Evolutionary conservation across 2,113 vertebrate genomes (phyloP), one percentile per base, ranked within the genome.

Genomic region (Rousettus leschenaultii): DNA sequence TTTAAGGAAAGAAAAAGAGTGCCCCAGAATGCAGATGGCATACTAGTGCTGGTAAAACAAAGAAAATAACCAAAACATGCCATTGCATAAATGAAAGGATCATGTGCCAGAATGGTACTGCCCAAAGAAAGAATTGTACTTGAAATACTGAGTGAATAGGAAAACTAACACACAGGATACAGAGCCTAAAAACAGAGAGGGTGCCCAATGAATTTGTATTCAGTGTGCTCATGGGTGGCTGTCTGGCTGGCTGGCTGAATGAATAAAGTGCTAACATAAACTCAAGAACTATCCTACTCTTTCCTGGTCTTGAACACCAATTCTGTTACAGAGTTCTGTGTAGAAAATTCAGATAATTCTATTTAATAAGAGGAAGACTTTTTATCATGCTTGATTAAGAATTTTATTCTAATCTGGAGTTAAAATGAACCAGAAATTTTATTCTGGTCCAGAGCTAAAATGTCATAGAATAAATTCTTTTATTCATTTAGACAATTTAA

Each of bases 371-470:
- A 89, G 14, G 70, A 35, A 91, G 48, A 73, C 8, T 59, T 86
- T 79, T 82, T 53, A 30, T 82, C 61, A 63, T 51, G 22, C 10
- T 83, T 45, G 68, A 28, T 55, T 75, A 91, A 38, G 18, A 82
- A 89, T 94, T 96, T 95, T 86, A 61, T 91, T 95, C 66, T 88
- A 51, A 43, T 38, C 33, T 68, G 11, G 14, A 61, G 35, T 83
- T 95, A 43, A 95, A 95, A 94, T 38, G 63, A 96, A 91, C 55
- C 53, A 87, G 35, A 88, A 75, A 65, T 88, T 79, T 79, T 85
- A 75, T 95, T 91, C 79, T 89, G 26, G 51, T 80, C 80, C 84
- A 88, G 75, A 97, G 77, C 55, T 84, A 79, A 95, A 92, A 94
- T 92, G 92, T 79, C 86, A 95, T n/a, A 68, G 43, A 89, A 96